A percentile compares a stretch with the other conserved stretches of the same genome.
Conservation (phyloP, 2,113 vertebrate genomes). For the Empidonax alnorum region DNA sequence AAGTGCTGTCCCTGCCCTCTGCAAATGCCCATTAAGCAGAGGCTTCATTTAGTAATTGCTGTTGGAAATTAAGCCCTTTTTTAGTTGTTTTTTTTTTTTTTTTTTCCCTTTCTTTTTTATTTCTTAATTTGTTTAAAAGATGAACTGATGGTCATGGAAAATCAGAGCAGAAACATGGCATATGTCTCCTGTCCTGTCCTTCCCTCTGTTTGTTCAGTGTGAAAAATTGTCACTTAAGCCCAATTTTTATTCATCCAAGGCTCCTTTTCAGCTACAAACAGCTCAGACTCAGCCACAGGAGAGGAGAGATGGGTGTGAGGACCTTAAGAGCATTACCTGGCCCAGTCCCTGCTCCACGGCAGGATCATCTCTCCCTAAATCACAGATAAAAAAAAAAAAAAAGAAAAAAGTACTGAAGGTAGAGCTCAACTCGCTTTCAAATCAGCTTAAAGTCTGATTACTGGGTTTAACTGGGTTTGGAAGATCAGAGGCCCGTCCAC, state of each 20-base stretch:
- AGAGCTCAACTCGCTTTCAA: conserved; percentile 32
- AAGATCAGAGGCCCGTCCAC: conserved; percentile 31
- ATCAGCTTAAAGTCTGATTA: conserved; percentile 56
- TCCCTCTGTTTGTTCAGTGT: neutral
- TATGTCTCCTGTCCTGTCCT: neutral
- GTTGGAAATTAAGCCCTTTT: conserved; percentile 6
- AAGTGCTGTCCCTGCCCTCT: conserved; percentile 39
- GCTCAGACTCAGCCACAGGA: neutral
- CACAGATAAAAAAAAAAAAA: neutral
- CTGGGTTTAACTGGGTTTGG: conserved; percentile 60
- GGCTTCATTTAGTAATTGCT: neutral
- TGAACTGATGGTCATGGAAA: neutral
- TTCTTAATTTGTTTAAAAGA: neutral
- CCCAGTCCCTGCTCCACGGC: neutral
- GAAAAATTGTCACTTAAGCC: conserved; percentile 26
- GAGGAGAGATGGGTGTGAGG: neutral
- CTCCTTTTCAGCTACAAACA: neutral
- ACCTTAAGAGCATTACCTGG: conserved; percentile 40
- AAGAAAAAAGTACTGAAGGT: neutral
- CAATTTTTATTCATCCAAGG: neutral
- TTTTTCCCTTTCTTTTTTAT: neutral
- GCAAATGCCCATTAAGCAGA: conserved; percentile 19
- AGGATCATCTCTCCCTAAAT: conserved; percentile 29
- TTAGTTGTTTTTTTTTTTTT: neutral
- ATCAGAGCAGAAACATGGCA: neutral